A percentile compares a stretch with the other conserved stretches of the same genome.
These are phyloP conservation scores for Eubasilissa splendida DNA, from an alignment of 2,888 invertebrate genomes.

Conservation along the genomic window DNA sequence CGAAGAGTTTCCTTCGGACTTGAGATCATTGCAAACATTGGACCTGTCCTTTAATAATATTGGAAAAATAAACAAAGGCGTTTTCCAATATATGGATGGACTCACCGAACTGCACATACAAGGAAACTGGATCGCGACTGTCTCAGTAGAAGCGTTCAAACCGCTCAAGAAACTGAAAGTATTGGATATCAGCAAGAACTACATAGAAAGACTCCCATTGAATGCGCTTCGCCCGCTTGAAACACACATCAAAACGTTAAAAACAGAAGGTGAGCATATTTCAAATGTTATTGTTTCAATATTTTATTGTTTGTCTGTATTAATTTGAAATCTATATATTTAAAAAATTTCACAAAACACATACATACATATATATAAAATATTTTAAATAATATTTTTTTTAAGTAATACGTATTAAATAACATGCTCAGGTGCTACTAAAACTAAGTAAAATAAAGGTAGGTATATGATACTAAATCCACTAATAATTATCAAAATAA, in stretches of 20 bases:
- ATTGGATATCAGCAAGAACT: slow-evolving; percentile 87
- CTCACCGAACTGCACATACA: slow-evolving; percentile 84
- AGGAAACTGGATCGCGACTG: slow-evolving; percentile 86
- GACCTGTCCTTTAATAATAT: slow-evolving; percentile 90
- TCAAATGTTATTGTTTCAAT: neutral
- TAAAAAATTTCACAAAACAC: too few relatives aligned
- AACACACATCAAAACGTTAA: slow-evolving; percentile 84
- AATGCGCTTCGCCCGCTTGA: slow-evolving; percentile 85
- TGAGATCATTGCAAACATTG: slow-evolving; percentile 83
- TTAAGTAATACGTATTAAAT: too few relatives aligned
- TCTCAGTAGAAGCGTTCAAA: slow-evolving; percentile 85
- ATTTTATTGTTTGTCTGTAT: too few relatives aligned
- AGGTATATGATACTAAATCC: too few relatives aligned
- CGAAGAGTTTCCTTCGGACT: slow-evolving; percentile 85
- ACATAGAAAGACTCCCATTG: slow-evolving; percentile 84
- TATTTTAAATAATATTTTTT: too few relatives aligned
- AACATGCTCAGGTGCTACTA: too few relatives aligned
- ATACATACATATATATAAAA: too few relatives aligned
- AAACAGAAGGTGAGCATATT: slow-evolving; percentile 82
- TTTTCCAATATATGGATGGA: slow-evolving; percentile 84
- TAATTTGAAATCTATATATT: too few relatives aligned
- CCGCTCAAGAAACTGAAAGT: slow-evolving; percentile 82
- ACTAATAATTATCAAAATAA: too few relatives aligned
- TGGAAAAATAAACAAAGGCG: slow-evolving; percentile 81
- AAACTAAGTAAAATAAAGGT: too few relatives aligned